Evolutionary conservation across 2,888 invertebrate species (phyloP), one percentile per base, ranked within the genome.

Genomic region (Drosophila greeni): DNA sequence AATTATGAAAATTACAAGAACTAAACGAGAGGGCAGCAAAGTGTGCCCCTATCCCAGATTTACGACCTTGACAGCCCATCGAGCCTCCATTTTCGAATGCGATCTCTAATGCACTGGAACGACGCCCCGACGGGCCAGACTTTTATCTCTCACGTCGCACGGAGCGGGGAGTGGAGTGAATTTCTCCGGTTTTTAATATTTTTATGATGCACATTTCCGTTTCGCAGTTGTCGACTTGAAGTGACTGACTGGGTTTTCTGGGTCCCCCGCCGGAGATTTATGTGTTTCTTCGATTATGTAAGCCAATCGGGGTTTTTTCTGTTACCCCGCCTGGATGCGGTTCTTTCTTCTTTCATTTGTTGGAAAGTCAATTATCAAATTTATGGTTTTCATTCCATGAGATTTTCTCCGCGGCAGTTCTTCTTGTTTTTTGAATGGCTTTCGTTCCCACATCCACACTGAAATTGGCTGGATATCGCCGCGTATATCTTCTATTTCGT

Each of bases 341-440:
- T 39, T 62, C 49, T 62, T 60, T 58, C 47, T 37, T 18, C 52
- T 57, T 57, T 45, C 51, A 36, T 48, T 59, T 66, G 62, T 45
- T 70, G 62, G 71, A 76, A 82, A 84, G 84, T 85, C 82, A 85
- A 85, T 85, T 83, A 85, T 84, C 75, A 82, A 86, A 85, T 86
- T 85, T 85, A 86, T 86, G 76, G 61, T 66, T 66, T 78, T 74
- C 72, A 47, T 59, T 51, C 61, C 75, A 64, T 74, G 57, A 61
- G 69, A 74, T 70, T 70, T 61, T 53, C 39, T 56, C 39, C 34
- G 64, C 69, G 67, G 75, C 75, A 43, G 16, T 52, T 54, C 33
- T 52, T 52, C 49, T 71, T 72, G 65, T 31, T 20, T 29, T 67
- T 65, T 72, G 60, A 64, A 37, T 62, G 65, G 55, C 24, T 49